phyloP scores from a whole-genome alignment of 2,113 vertebrate species.

The Puffinus mauretanicus region DNA sequence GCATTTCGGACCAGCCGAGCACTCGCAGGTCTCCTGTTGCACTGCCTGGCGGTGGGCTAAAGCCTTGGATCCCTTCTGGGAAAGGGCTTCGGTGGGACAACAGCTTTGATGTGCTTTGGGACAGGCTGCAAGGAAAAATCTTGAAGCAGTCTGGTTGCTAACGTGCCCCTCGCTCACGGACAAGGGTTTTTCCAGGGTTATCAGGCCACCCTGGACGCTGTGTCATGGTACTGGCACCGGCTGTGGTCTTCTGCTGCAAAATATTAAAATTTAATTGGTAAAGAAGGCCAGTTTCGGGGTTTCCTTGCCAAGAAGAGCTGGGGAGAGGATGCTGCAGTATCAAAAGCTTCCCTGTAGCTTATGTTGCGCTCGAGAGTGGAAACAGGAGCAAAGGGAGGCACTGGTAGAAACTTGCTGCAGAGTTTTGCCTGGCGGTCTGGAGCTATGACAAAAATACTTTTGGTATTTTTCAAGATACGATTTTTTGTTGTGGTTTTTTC shows the following conservation, averaged over 20 bases:
- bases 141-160: background rate
- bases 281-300: accelerated
- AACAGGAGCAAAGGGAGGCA: background rate
- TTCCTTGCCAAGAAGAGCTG: background rate
- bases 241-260: background rate
- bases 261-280: background rate
- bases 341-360: background rate
- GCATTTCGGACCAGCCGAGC: background rate
- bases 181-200: background rate
- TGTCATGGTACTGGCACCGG: background rate
- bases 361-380: accelerated
- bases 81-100: background rate
- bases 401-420: background rate
- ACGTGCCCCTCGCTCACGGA: background rate
- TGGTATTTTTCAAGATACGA: background rate
- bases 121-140: background rate
- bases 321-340: background rate
- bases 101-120: background rate
- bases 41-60: background rate
- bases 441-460: background rate
- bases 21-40: background rate
- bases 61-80: background rate
- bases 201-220: accelerated
- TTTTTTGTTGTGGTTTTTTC: background rate
- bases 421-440: background rate